Evolutionary conservation across 2,797 vertebrate species (phyloP).

Genomic region (Anas flavirostris): DNA sequence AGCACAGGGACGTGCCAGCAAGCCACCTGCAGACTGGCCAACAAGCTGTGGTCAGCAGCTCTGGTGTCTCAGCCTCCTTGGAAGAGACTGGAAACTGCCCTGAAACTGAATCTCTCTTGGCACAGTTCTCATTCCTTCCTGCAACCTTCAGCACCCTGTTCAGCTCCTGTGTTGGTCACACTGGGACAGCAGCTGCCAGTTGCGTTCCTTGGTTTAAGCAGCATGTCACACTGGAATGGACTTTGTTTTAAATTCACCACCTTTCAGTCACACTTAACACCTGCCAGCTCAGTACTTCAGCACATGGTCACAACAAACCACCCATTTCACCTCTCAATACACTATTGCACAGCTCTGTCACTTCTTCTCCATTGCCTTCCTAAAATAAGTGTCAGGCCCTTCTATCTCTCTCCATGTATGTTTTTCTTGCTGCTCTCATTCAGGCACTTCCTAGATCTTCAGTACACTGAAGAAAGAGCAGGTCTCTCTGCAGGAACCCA

Average conservation of each 20-base stretch:
- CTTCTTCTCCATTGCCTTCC: neutral
- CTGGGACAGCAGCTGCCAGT: neutral
- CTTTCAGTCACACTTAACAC: neutral
- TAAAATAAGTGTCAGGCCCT: neutral
- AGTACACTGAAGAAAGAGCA: neutral
- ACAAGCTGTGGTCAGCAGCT: neutral
- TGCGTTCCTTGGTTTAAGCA: neutral
- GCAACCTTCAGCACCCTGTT: neutral
- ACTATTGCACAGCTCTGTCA: neutral
- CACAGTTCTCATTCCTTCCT: neutral
- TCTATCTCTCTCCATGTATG: neutral
- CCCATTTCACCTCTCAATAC: neutral
- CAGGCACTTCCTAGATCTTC: neutral
- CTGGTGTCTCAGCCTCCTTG: neutral
- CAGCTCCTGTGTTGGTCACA: neutral
- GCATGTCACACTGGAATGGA: neutral
- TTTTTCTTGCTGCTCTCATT: neutral
- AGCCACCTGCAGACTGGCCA: neutral
- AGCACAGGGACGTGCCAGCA: neutral
- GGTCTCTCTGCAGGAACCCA: neutral
- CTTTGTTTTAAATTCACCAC: neutral
- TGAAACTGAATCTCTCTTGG: neutral
- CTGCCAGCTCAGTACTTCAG: neutral
- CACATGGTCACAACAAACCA: neutral
- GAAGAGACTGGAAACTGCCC: neutral